Conservation (phyloP, 2,797 vertebrate genomes). For the Hafferia zeledoni region DNA sequence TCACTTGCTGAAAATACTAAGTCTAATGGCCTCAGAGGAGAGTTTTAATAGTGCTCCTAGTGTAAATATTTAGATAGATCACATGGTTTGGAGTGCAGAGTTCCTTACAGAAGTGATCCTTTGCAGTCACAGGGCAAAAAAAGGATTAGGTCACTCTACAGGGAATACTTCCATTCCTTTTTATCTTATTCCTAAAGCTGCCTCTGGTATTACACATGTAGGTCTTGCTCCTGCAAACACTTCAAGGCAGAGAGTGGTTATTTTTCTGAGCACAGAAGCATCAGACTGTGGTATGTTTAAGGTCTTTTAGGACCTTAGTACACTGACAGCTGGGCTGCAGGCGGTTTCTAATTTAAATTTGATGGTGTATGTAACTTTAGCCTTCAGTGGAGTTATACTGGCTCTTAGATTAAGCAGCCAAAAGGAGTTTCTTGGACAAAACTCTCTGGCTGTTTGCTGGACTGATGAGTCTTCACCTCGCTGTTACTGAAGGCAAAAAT, state of each 20-base stretch:
- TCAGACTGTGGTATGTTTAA: background rate
- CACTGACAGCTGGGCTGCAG: background rate
- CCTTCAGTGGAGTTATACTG: background rate
- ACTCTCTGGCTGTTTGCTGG: background rate
- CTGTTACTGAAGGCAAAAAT: background rate
- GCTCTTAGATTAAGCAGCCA: background rate
- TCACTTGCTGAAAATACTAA: background rate
- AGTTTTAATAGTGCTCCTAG: background rate
- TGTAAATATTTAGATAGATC: slow-evolving; percentile 47
- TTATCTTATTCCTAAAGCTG: background rate
- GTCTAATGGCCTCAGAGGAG: background rate
- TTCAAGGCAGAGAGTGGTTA: background rate
- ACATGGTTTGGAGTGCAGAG: background rate
- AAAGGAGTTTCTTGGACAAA: background rate
- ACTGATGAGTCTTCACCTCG: background rate
- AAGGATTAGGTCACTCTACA: background rate
- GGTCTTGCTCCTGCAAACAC: background rate
- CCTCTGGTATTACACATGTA: background rate
- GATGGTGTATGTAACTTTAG: background rate
- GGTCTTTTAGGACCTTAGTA: background rate
- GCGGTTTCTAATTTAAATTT: background rate
- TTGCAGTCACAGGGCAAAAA: background rate
- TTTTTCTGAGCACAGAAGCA: background rate
- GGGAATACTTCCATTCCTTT: background rate
- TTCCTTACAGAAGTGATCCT: slow-evolving; percentile 5